A percentile compares a stretch with the other conserved stretches of the same genome.
Conservation (phyloP, 2,113 vertebrate species). For the Crotophaga sulcirostris region DNA sequence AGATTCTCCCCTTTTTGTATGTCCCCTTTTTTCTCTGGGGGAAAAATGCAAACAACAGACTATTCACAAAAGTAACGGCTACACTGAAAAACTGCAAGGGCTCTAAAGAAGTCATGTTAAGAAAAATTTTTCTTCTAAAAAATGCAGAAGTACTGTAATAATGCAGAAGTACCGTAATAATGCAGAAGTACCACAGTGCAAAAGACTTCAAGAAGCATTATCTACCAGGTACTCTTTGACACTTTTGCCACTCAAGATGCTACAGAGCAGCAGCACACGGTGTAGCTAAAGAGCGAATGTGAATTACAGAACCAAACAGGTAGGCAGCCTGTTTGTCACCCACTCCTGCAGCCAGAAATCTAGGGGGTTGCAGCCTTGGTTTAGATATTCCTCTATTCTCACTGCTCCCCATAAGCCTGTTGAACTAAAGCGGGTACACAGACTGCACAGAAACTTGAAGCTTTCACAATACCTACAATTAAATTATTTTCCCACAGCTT, state of each 20-base stretch:
- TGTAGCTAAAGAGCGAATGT: accelerated
- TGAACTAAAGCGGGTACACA: background rate
- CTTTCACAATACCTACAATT: background rate
- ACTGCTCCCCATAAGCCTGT: background rate
- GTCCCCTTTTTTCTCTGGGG: background rate
- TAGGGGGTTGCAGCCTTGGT: background rate
- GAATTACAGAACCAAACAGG: background rate
- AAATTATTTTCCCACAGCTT: background rate
- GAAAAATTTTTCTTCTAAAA: background rate
- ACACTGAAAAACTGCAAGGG: background rate
- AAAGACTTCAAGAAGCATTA: background rate
- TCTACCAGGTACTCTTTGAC: background rate
- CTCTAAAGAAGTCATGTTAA: background rate
- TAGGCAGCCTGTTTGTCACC: background rate
- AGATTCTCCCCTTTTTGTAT: background rate
- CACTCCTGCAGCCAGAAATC: background rate
- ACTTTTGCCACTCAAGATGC: background rate
- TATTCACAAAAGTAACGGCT: background rate
- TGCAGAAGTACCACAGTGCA: background rate
- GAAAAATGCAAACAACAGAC: background rate
- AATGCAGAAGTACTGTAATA: too few relatives aligned
- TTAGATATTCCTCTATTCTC: background rate
- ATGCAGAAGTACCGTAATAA: too few relatives aligned
- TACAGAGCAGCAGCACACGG: background rate
- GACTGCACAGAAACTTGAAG: background rate